A percentile compares a stretch with the other conserved stretches of the same genome.
Evolutionary conservation across 2,888 invertebrate genomes (phyloP).

Genomic region (Hydraecia micacea): DNA sequence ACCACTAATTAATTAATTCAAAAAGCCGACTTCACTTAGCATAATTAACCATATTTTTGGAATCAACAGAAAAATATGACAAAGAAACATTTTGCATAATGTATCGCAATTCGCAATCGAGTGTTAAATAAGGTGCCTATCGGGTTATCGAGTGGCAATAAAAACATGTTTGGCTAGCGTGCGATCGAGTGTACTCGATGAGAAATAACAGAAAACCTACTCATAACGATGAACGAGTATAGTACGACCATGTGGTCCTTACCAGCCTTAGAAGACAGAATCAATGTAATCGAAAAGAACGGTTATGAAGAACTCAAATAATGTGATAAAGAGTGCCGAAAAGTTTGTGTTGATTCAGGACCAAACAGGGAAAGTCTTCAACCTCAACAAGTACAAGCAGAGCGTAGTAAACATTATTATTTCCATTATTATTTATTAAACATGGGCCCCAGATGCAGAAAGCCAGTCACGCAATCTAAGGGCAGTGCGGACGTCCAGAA

Average conservation of each 20-base stretch:
- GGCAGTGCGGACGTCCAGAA: not conserved
- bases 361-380: not conserved
- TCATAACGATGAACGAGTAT: conserved; percentile 3
- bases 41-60: conserved; percentile 8
- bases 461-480: not conserved
- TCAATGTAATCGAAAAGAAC: not conserved
- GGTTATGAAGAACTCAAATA: too few relatives aligned
- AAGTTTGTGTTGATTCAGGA: not conserved
- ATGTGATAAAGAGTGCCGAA: not conserved
- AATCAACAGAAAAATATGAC: conserved; percentile 3
- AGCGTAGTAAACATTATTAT: not conserved
- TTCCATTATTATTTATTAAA: too few relatives aligned
- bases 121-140: conserved; percentile 28
- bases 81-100: conserved; percentile 6
- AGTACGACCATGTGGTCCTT: not conserved
- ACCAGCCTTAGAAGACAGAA: not conserved
- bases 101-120: conserved; percentile 10
- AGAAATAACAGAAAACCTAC: conserved; percentile 7
- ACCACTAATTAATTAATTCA: conserved; percentile 28
- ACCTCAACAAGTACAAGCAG: not conserved
- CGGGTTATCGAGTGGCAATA: conserved; percentile 42
- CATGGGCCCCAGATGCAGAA: not conserved
- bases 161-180: conserved; percentile 49
- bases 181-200: conserved; percentile 6
- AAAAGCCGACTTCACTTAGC: conserved; percentile 1